Percentiles rank a stretch among this genome's conserved stretches.
Evolutionary conservation across 2,113 vertebrate species (phyloP).

Genomic region (Pogona vitticeps): DNA sequence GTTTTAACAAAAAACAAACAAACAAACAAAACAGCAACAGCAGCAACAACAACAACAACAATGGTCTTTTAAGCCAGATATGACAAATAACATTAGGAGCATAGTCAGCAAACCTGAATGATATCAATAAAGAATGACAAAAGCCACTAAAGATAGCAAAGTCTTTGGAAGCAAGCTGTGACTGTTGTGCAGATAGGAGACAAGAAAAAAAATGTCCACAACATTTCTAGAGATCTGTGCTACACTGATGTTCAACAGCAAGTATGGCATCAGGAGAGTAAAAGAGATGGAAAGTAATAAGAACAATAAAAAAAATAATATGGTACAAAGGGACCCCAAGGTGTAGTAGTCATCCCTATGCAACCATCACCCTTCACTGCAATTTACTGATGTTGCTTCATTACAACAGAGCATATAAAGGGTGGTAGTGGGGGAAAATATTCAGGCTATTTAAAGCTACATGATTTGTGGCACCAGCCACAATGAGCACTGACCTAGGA

Average conservation of each 20-base stretch:
- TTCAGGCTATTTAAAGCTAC: conserved; percentile 71
- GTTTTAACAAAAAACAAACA: conserved; percentile 42
- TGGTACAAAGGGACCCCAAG: conserved; percentile 81
- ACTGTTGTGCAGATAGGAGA: conserved; percentile 59
- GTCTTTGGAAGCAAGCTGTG: conserved; percentile 56
- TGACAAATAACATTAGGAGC: conserved; percentile 28
- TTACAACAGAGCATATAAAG: conserved; percentile 74
- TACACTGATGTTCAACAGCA: conserved; percentile 71
- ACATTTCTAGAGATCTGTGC: conserved; percentile 63
- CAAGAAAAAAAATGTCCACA: conserved; percentile 59
- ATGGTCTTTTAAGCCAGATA: conserved; percentile 54
- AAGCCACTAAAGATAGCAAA: conserved; percentile 49
- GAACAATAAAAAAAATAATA: conserved; percentile 83
- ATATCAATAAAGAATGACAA: conserved; percentile 42
- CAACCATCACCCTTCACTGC: conserved; percentile 81
- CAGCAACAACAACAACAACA: conserved; percentile 10
- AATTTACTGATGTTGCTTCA: conserved; percentile 82
- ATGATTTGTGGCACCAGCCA: conserved; percentile 48
- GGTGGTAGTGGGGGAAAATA: conserved; percentile 66
- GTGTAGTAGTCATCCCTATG: conserved; percentile 77
- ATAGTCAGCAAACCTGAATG: conserved; percentile 38
- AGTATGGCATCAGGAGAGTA: conserved; percentile 71
- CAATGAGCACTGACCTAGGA: conserved; percentile 40
- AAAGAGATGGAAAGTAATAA: conserved; percentile 80
- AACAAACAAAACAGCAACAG: no score